Evolutionary conservation across 35 echinoderm and acorn worm species (phyloP), one percentile per base, ranked within the genome.

Genomic region (Chiridota heheva): DNA sequence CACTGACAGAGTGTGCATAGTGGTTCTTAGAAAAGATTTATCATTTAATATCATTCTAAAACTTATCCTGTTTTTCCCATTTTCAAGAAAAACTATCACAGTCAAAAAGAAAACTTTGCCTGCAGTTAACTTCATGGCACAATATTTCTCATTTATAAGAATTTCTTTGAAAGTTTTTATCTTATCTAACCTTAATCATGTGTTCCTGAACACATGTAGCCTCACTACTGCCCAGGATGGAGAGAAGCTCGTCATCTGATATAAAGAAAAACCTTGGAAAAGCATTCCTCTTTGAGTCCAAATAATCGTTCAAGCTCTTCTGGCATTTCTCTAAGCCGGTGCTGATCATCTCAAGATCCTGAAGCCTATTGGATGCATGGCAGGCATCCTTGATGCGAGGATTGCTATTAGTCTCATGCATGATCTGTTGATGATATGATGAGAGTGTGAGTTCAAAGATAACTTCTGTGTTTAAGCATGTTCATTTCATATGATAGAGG

Each of bases 151-250:
- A n/a, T n/a, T n/a, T n/a, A n/a, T n/a, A n/a, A n/a, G n/a, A n/a
- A n/a, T n/a, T n/a, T n/a, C n/a, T n/a, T n/a, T n/a, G n/a, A n/a
- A n/a, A n/a, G n/a, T n/a, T n/a, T n/a, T n/a, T n/a, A n/a, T n/a
- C n/a, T n/a, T n/a, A n/a, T n/a, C n/a, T n/a, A n/a, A 97, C 94
- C 89, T 97, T 97, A 34, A 97, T 97, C 83, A 97, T 97, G 79
- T 97, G 94, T 63, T 97, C 94, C 45, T 97, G 94, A 24, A 97
- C 94, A 68, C 94, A 97, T 32, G 88, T 72, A 24, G 94, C 80
- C 27, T 97, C 94, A 82, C 94, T 97, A 81, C 94, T 97, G 30
- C 94, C 94, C 15, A 97, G 80, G 28, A 97, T 97, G 36, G 94
- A 97, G 13, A 97, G 72, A 63, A 97, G 75, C 72, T 97, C 94